Base-by-base conservation (phyloP, 2,797 vertebrate species). In the Sebastes nivosus region DNA sequence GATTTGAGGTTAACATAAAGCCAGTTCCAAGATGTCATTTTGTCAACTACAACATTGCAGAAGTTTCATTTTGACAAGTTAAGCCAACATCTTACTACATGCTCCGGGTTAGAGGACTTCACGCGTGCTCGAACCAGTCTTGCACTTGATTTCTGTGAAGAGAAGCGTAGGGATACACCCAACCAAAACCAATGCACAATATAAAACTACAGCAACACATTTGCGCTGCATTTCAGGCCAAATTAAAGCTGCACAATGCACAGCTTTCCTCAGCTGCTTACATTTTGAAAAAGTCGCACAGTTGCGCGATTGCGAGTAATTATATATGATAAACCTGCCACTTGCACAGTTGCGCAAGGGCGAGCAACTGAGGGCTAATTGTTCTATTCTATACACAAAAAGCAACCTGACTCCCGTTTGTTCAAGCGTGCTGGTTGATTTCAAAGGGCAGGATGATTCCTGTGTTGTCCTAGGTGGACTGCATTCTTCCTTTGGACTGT, bases 281-380 rank as follows among this genome's bases (percentile, higher is more conserved):
- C 77, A 84, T 83, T 92, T 94, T 24, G 1, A 52, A 7, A 25
- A 58, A 1, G 2, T 69, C 80, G 79, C 91, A 92, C 95, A 96
- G 92, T 95, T 95, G 95, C 83, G 10, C 88, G 83, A 75, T 66
- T 58, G 1, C 14, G 27, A 61, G 59, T 75, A 65, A 85, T 82
- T 82, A 83, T 32, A 55, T 61, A n/a, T 61, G 58, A 83, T 14
- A 10, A 85, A 52, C 50, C 82, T 92, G 85, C 85, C 83, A 70
- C 89, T 75, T 89, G 89, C 86, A 95, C 95, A 96, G 87, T 95
- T 96, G 95, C 93, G n/a, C 93, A 94, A 91, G 80, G 88, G 87
- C 80, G 14, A 87, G 92, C 81, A 89, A 87, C 93, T 90, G 92
- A 94, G 89, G 81, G 50, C 83, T 86, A 90, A 80, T 6, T 4